Evolutionary conservation across 2,113 vertebrate genomes (phyloP), one percentile per base, ranked within the genome.

Genomic region (Asarcornis scutulata): DNA sequence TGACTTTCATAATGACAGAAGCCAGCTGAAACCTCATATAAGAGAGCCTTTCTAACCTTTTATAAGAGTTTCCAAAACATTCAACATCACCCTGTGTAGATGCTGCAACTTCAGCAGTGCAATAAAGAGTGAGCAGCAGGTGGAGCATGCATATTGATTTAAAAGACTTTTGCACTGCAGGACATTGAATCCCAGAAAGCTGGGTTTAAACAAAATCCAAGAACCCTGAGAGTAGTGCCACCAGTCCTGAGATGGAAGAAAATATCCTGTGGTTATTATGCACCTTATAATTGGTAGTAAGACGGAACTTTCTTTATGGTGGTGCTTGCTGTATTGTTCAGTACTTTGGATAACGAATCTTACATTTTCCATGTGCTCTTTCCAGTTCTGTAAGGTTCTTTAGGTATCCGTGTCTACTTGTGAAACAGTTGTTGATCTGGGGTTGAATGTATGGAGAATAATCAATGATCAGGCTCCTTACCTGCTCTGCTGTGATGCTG

Each of bases 61-160:
- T 32, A 4, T 20, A 64, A 53, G 56, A 38, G 29, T 80, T 85
- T 83, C 52, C 56, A 48, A 83, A 89, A 27, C 42, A 59, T 75
- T 58, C 81, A 80, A 1, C 50, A 63, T 93, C n/a, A 23, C 42
- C 52, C 48, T 75, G 58, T 13, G 11, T 3, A 80, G 52, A 48
- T n/a, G 56, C 20, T 32, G 3, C 55, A 91, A 2, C 23, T 86
- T 74, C 6, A 63, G 59, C 3, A 3, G 34, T 42, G 29, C 38
- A 78, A 23, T 59, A 72, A 88, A 52, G 56, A 86, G 48, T 0
- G 2, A 91, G 86, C 69, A 79, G 83, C 81, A 79, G 84, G 86
- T 89, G 38, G 86, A 73, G 44, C 53, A 50, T 90, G 67, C 3
- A 53, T 64, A 95, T 91, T 95, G 86, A 92, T 87, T 92, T 75